These are phyloP conservation scores for Pteronotus mesoamericanus DNA, from an alignment of 2,797 vertebrate genomes.

Conservation along the genomic window DNA sequence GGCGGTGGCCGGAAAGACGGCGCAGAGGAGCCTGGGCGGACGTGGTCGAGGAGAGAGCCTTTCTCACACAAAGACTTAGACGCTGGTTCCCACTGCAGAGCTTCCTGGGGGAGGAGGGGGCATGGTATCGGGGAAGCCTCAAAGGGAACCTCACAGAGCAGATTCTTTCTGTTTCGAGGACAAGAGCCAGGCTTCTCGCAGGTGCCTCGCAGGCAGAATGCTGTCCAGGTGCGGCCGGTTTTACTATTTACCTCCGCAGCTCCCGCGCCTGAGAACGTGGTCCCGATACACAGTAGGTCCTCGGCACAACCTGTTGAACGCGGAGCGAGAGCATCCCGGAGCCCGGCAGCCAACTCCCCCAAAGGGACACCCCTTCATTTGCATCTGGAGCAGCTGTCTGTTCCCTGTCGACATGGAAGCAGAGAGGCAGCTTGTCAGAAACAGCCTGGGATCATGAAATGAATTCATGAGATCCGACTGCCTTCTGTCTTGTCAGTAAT, in stretches of 20 bases:
- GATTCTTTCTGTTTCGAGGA: neutral
- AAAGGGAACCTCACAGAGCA: no score
- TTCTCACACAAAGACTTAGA: no score
- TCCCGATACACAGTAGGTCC: fast-evolving
- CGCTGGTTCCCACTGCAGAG: no score
- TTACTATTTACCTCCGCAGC: neutral
- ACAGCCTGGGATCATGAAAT: neutral
- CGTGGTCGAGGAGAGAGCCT: no score
- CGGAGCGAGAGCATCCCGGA: neutral
- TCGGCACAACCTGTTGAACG: fast-evolving
- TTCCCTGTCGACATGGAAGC: neutral
- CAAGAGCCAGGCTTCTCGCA: neutral
- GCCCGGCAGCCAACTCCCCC: neutral
- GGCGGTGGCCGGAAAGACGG: no score
- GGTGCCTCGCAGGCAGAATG: neutral
- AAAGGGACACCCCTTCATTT: neutral
- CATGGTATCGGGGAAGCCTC: no score
- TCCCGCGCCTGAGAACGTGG: neutral
- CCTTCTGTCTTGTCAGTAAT: neutral
- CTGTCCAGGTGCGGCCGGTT: neutral
- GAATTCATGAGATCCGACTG: neutral
- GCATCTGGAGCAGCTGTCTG: neutral
- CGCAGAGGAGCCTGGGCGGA: no score
- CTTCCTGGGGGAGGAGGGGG: no score
- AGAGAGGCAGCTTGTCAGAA: neutral